Percentiles rank a stretch among this genome's conserved stretches.
phyloP scores from a whole-genome alignment of 2,888 invertebrate species.

The Lithodes maja region DNA sequence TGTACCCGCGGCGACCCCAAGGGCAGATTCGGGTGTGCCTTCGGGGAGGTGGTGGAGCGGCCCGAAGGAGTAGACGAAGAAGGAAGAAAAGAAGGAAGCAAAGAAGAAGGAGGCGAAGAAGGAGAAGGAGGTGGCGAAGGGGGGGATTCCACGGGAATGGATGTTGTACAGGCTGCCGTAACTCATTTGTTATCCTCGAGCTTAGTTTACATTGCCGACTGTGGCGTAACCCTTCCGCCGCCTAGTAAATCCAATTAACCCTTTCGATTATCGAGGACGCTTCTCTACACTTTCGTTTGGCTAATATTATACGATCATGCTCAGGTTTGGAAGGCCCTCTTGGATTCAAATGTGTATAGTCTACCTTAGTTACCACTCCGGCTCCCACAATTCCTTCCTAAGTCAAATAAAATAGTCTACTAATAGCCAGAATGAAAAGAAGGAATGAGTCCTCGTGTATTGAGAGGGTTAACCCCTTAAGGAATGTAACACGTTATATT shows the following conservation, averaged over 20 bases:
- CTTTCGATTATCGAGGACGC: too few relatives aligned
- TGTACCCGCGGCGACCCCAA: slow-evolving; percentile 29
- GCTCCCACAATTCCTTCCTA: too few relatives aligned
- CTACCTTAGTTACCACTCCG: too few relatives aligned
- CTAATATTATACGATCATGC: too few relatives aligned
- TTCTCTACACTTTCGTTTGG: too few relatives aligned
- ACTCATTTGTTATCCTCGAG: neutral
- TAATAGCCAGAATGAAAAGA: too few relatives aligned
- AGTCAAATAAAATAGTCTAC: too few relatives aligned
- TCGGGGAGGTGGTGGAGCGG: slow-evolving; percentile 33
- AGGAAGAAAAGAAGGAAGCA: neutral
- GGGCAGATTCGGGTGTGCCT: slow-evolving; percentile 40
- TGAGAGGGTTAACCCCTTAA: too few relatives aligned
- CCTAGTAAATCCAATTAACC: neutral
- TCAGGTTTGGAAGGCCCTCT: too few relatives aligned
- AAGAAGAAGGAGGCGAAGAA: neutral
- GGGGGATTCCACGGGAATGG: slow-evolving; percentile 11
- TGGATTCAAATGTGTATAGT: too few relatives aligned
- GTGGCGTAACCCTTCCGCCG: slow-evolving; percentile 10
- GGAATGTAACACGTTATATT: too few relatives aligned
- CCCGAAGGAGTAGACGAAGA: neutral
- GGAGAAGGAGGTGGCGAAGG: neutral
- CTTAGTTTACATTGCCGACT: neutral
- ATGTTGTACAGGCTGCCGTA: slow-evolving; percentile 32
- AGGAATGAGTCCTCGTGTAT: too few relatives aligned